Conservation (phyloP, 2,113 vertebrate species). For the Dryoscopus gambensis region DNA sequence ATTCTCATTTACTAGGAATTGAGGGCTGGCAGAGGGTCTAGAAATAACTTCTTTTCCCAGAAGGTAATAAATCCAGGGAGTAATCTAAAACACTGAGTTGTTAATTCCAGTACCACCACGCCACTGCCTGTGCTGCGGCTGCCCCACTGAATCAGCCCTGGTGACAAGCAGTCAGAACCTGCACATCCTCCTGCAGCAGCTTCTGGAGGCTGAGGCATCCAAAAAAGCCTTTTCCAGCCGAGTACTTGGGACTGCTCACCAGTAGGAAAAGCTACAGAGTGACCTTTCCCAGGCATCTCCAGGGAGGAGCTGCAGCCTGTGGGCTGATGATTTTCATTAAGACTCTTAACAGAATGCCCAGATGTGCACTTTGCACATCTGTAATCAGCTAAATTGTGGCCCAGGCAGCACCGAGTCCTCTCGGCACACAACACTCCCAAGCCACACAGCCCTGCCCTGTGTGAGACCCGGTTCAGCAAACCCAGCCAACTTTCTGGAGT, state of each 20-base stretch:
- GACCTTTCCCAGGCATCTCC: not conserved
- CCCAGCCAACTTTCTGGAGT: not conserved
- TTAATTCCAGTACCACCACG: slow-evolving; percentile 46
- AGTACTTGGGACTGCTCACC: not conserved
- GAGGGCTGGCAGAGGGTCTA: slow-evolving; percentile 58
- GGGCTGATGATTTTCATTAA: not conserved
- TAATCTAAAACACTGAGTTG: slow-evolving; percentile 36
- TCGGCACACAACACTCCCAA: not conserved
- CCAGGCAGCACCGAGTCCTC: not conserved
- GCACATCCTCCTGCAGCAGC: not conserved
- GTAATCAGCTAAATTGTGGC: not conserved
- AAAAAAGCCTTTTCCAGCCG: not conserved
- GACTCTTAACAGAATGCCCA: not conserved
- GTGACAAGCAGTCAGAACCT: not conserved
- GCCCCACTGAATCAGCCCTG: not conserved
- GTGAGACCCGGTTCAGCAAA: not conserved
- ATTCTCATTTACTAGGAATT: slow-evolving; percentile 67
- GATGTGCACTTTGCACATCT: not conserved
- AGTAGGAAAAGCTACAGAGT: not conserved
- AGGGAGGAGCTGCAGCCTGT: not conserved
- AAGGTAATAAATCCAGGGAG: slow-evolving; percentile 63
- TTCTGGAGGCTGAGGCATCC: not conserved
- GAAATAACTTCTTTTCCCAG: slow-evolving; percentile 66
- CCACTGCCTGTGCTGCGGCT: not conserved
- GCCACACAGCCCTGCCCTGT: rapidly evolving